These are phyloP conservation scores for Rachycentron canadum DNA, from an alignment of 2,797 vertebrate species.

Conservation along the genomic window DNA sequence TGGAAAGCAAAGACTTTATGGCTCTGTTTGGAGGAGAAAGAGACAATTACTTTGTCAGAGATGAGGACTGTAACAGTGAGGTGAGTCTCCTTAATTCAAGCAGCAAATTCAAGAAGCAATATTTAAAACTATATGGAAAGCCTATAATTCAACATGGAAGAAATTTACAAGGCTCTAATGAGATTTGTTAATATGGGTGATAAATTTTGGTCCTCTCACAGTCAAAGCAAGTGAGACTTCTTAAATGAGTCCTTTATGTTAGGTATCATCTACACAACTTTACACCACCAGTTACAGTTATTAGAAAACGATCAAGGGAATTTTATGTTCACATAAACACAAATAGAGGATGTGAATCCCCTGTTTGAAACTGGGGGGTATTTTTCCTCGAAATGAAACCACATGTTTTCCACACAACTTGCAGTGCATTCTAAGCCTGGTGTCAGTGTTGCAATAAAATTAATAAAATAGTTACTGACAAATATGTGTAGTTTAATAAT, in stretches of 20 bases:
- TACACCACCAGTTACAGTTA: not conserved
- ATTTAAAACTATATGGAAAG: not conserved
- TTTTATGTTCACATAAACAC: not conserved
- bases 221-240: no score
- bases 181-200: not conserved
- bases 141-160: not conserved
- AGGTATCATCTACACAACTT: not conserved
- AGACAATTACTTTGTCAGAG: constrained; percentile 28
- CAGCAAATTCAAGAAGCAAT: not conserved
- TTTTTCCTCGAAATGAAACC: no score
- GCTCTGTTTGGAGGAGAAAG: constrained; percentile 57
- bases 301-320: not conserved
- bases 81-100: constrained; percentile 41
- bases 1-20: constrained; percentile 67
- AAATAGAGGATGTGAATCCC: not conserved
- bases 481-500: no score
- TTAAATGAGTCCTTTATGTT: not conserved
- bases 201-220: not conserved
- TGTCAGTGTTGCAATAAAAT: not conserved
- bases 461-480: no score
- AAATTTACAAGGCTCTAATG: not conserved
- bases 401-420: not conserved
- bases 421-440: not conserved
- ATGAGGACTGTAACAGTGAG: constrained; percentile 65
- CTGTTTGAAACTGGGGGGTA: no score